Evolutionary conservation across 2,113 vertebrate species (phyloP).

Genomic region (Alces alces): DNA sequence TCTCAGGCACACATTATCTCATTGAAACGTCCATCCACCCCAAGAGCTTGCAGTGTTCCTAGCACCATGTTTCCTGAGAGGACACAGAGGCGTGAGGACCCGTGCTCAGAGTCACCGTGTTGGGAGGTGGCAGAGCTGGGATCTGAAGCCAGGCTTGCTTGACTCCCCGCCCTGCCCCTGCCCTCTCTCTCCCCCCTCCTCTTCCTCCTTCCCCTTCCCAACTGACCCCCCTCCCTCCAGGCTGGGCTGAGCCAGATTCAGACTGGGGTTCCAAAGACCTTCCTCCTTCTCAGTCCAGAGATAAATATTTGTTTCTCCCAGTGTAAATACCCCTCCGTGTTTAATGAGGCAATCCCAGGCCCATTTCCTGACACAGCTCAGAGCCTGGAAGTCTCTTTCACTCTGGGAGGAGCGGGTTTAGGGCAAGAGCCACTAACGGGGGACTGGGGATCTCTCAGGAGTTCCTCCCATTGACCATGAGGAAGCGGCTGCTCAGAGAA

Average conservation of each 20-base stretch:
- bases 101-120: not conserved
- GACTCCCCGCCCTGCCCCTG: not conserved
- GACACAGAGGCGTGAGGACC: not conserved
- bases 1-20: not conserved
- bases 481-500: constrained; percentile 16
- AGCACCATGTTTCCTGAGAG: not conserved
- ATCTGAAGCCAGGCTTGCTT: not conserved
- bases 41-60: not conserved
- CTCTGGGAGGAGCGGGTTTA: not conserved
- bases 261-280: constrained; percentile 56
- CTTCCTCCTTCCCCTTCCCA: not conserved
- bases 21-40: not conserved
- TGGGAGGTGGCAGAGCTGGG: not conserved
- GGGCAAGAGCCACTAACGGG: not conserved
- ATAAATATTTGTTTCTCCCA: constrained; percentile 77
- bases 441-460: not conserved
- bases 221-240: not conserved
- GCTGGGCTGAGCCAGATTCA: constrained; percentile 38
- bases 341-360: constrained; percentile 70
- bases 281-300: constrained; percentile 58
- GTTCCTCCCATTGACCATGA: not conserved
- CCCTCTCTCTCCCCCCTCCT: not conserved
- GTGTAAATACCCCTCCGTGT: constrained; percentile 74
- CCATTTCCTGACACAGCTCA: constrained; percentile 69
- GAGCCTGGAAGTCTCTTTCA: constrained; percentile 54